Evolutionary conservation across 92 coral and sea anemone genomes (phyloP), one percentile per base, ranked within the genome.

Genomic region (Meandrina meandrites): DNA sequence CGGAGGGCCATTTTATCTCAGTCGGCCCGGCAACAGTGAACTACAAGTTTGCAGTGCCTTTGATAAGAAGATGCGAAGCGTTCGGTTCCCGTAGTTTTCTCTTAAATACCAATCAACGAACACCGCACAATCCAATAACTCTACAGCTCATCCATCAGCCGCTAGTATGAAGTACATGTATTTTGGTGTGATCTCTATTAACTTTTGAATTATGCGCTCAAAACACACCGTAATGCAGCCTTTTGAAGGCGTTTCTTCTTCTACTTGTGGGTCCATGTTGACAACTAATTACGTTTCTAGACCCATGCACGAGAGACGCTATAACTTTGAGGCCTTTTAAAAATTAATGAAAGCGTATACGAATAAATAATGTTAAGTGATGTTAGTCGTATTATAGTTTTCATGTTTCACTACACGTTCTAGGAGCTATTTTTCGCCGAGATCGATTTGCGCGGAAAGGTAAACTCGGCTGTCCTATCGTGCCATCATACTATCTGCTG

Each of bases 1-100:
- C 99, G 96, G 24, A 97, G 90, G 7, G 99, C 98, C 99, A 97
- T 97, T 80, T 84, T 64, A 50, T 31, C 54, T 75, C 51, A 8
- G n/a, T n/a, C 14, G 9, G 45, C 45, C 6, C 6, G 45, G 6
- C 45, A 40, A 40, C 45, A 40, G 6, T 6, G 45, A 47, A 30
- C 30, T 11, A 24, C 18, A 36, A 66, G 56, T 53, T 18, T 64
- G 37, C 8, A 12, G 9, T 28, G 57, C 27, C 40, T 40, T 28
- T 21, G 73, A 57, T 4, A 22, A 34, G 70, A 58, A 47, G 48
- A 1, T 13, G 13, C 21, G 64, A 24, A 40, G 11, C 45, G 21
- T 34, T 8, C 45, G 36, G 35, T 50, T 78, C 66, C 81, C 48
- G 22, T 8, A 37, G 21, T 54, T 47, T 12, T 48, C 62, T 22